Evolutionary conservation across 1,140 invertebrate species (phyloP), one percentile per base, ranked within the genome.

Genomic region (Alviniconcha marisindica): DNA sequence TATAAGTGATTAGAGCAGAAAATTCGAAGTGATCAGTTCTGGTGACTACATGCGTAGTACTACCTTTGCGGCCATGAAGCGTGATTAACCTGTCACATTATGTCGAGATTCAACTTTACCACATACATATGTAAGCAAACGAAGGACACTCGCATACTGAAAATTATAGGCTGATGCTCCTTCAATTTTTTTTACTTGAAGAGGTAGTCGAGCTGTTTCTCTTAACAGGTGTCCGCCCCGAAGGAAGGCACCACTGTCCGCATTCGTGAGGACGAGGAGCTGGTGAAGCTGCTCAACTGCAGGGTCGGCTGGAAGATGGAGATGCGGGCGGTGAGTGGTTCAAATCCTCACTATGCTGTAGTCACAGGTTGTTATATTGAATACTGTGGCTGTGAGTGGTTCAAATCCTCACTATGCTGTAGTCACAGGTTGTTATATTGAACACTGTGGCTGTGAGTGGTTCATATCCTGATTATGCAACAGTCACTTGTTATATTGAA

Each of bases 291-390:
- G 87, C 94, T 96, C 86, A 97, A 97, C 91, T 95, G 95, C 89
- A 96, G 96, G 14, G 97, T 97, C 1, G 97, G 97, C 91, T 97
- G 96, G 96, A 96, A 96, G 79, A 96, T 96, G 84, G 94, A 95
- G 1, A 97, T 97, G 96, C 95, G 95, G 93, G 94, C 94, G 91
- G 96, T 97, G 94, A 94, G 93, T 91, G 33, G 2, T 24, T 18
- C 40, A 5, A 71, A 10, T 36, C 38, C 69, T 3, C 21, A 12
- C 31, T 48, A 18, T 18, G 18, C 44, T 5, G 44, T 18, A n/a
- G n/a, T n/a, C n/a, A n/a, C n/a, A n/a, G n/a, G n/a, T n/a, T n/a
- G n/a, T n/a, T n/a, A n/a, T n/a, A n/a, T 31, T 10, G n/a, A 21
- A 18, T 18, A 38, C 5, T 31, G 10, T 38, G 4, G 1, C 21